Evolutionary conservation across 2,797 vertebrate genomes (phyloP), one percentile per base, ranked within the genome.

Genomic region (Urophycis tenuis): DNA sequence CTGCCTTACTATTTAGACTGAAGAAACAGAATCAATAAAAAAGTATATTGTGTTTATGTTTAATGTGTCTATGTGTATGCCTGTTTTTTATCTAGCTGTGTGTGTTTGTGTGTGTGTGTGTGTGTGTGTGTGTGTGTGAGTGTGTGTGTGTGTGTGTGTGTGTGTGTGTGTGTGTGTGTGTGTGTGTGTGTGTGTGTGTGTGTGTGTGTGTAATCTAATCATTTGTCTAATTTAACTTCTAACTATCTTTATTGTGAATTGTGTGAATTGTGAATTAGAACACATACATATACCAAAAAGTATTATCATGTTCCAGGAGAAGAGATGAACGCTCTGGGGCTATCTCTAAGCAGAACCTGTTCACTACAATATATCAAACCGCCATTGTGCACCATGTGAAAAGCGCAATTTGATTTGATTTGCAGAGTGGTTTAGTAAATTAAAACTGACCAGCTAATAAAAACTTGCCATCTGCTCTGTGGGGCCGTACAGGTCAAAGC

Each of bases 371-470:
- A 75, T 75, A 74, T 81, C 64, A 73, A 71, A 77, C 19, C 80
- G 81, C 77, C 82, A 78, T 85, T 86, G 12, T 80, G 74, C 34
- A 78, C 77, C 71, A 70, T 76, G 73, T 73, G 77, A 83, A 72
- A 78, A 35, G 64, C 82, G 79, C 67, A 30, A 72, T 72, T 72
- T 76, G 75, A 89, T 90, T 87, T 86, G 82, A 88, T 83, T 86
- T 82, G 81, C 82, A 49, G n/a, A 74, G 82, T 72, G 77, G 84
- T 87, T 90, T 84, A 79, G 87, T 87, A 87, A 91, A 92, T 92
- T 88, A 83, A 88, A 85, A 82, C 71, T 89, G 92, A 91, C 92
- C 86, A 78, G 81, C 84, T 88, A 90, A 85, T 91, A 90, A 90
- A 89, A 88, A 39, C 72, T 74, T 74, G 74, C 85, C 14, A 71